Conservation (phyloP, 2,888 invertebrate genomes). For the Epistrophe grossulariae region DNA sequence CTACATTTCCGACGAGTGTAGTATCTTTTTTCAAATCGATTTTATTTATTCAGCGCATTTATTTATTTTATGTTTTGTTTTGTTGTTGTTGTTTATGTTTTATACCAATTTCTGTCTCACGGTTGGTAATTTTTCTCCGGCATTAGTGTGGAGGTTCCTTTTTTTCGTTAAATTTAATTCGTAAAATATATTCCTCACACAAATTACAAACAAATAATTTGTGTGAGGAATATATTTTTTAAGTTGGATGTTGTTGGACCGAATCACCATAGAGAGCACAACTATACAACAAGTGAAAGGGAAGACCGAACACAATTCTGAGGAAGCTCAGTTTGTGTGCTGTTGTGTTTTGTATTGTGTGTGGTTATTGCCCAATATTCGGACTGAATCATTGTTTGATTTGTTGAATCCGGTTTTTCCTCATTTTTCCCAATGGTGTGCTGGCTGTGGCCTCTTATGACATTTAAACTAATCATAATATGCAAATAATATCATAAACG, state of each 20-base stretch:
- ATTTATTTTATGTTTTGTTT: conserved; percentile 53
- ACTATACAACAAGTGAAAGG: conserved; percentile 60
- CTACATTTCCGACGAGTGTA: conserved; percentile 18
- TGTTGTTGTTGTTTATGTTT: conserved; percentile 60
- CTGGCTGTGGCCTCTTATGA: conserved; percentile 49
- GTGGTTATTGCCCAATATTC: conserved; percentile 62
- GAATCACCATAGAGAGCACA: conserved; percentile 33
- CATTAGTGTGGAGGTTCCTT: conserved; percentile 68
- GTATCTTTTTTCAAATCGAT: conserved; percentile 66
- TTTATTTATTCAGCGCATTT: conserved; percentile 72
- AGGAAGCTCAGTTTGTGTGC: conserved; percentile 27
- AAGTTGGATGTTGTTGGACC: conserved; percentile 8
- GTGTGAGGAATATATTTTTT: conserved; percentile 15
- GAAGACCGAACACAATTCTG: conserved; percentile 34
- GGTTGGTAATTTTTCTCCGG: conserved; percentile 75
- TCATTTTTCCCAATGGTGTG: conserved; percentile 48
- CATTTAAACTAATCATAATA: conserved; percentile 67
- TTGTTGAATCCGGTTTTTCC: conserved; percentile 69
- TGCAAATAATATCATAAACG: conserved; percentile 57
- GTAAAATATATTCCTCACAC: too few species aligned
- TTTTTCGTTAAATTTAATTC: conserved; percentile 35
- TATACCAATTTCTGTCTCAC: conserved; percentile 55
- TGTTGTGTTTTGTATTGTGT: conserved; percentile 1
- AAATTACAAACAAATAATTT: too few species aligned
- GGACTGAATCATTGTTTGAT: conserved; percentile 53